phyloP scores from a whole-genome alignment of 2,888 invertebrate genomes.

The Rhyacophila evoluta region DNA sequence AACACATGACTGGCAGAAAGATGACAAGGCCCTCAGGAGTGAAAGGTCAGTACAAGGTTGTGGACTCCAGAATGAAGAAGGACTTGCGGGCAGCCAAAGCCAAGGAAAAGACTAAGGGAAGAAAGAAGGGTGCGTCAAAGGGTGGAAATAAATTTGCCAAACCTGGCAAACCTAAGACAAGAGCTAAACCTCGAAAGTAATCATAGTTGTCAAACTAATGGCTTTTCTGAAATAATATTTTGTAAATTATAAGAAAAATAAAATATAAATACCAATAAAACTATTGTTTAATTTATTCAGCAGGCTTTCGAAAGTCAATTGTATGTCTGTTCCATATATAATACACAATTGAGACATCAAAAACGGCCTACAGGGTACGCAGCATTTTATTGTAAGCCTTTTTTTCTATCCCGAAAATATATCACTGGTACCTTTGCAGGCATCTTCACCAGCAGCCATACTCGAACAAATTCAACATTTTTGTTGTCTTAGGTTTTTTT shows the following conservation, averaged over 20 bases:
- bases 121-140: conserved; percentile 56
- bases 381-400: no score
- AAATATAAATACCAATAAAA: neutral
- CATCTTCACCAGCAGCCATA: no score
- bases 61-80: conserved; percentile 96
- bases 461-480: no score
- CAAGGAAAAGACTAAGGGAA: conserved; percentile 72
- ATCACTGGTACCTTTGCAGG: no score
- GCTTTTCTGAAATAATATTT: neutral
- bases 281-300: conserved; percentile 14
- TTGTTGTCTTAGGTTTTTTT: no score
- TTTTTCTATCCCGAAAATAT: no score
- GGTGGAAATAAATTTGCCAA: conserved; percentile 34
- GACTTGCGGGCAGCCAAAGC: conserved; percentile 80
- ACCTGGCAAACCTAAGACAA: conserved; percentile 29
- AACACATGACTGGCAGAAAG: conserved; percentile 81
- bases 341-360: no score
- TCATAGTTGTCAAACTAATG: conserved; percentile 18
- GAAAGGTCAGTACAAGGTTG: conserved; percentile 93
- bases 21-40: conserved; percentile 86
- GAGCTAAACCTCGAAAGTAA: conserved; percentile 32
- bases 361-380: no score
- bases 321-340: no score
- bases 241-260: neutral
- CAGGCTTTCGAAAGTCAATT: no score